Evolutionary conservation across 2,113 vertebrate species (phyloP).

Genomic region (Mesoclemmys tuberculata): DNA sequence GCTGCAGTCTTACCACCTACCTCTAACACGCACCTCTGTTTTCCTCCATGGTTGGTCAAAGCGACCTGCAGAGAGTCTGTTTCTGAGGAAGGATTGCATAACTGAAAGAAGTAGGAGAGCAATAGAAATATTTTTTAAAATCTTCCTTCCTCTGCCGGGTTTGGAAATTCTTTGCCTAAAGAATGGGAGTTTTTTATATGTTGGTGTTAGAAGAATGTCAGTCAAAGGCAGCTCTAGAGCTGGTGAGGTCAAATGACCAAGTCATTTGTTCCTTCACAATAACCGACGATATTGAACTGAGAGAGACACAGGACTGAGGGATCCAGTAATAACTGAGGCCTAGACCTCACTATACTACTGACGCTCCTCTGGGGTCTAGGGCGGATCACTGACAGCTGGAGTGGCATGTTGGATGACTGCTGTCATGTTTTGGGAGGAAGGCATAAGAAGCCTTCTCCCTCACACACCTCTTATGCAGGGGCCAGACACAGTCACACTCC

Average conservation of each 20-base stretch:
- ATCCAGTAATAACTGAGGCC: neutral
- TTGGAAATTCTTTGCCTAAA: neutral
- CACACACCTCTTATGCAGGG: accelerated
- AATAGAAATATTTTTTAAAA: neutral
- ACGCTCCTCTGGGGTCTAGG: neutral
- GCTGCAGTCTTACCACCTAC: constrained; percentile 6
- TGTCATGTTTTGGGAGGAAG: neutral
- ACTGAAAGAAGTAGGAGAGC: neutral
- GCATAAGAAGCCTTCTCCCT: neutral
- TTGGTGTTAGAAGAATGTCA: neutral
- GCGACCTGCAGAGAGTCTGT: neutral
- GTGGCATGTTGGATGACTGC: neutral
- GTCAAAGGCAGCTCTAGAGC: neutral
- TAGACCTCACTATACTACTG: neutral
- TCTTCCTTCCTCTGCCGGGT: neutral
- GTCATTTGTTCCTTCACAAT: neutral
- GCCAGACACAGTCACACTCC: neutral
- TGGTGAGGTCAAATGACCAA: neutral
- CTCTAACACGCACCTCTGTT: neutral
- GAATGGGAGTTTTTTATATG: accelerated
- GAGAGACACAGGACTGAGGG: neutral
- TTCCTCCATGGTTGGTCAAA: neutral
- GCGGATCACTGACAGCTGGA: neutral
- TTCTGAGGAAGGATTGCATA: neutral
- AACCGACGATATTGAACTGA: neutral